phyloP scores from a whole-genome alignment of 2,888 invertebrate species.

The Netelia melanura region DNA sequence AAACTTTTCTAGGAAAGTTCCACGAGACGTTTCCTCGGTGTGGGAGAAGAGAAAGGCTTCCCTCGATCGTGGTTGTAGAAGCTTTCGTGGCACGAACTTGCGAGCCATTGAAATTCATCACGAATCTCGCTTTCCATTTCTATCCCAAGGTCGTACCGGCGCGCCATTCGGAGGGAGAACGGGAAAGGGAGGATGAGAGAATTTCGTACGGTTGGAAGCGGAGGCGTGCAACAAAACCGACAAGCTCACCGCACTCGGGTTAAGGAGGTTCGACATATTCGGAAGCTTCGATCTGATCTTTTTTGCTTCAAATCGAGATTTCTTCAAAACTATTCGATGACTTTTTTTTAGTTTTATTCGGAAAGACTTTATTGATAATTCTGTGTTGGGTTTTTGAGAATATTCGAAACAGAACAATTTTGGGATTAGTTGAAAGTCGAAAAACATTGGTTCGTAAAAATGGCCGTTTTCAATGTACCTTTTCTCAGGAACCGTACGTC shows the following conservation, averaged over 20 bases:
- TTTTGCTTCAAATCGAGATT: too few species aligned
- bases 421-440: too few species aligned
- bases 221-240: conserved; percentile 56
- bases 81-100: conserved; percentile 82
- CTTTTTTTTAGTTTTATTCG: too few species aligned
- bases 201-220: conserved; percentile 14
- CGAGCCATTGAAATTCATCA: conserved; percentile 83
- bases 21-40: not conserved
- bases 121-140: conserved; percentile 84
- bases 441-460: too few species aligned
- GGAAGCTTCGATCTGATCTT: too few species aligned
- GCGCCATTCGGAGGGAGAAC: conserved; percentile 26
- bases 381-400: too few species aligned
- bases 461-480: too few species aligned
- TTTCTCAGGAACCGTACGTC: too few species aligned
- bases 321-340: too few species aligned
- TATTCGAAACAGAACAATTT: too few species aligned
- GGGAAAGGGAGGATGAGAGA: conserved; percentile 14
- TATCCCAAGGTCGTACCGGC: conserved; percentile 73
- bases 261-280: too few species aligned
- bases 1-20: not conserved
- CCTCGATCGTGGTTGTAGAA: conserved; percentile 69
- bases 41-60: conserved; percentile 50
- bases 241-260: conserved; percentile 26
- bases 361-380: too few species aligned